phyloP scores from a whole-genome alignment of 2,797 vertebrate species.

The Brachymystax lenok region DNA sequence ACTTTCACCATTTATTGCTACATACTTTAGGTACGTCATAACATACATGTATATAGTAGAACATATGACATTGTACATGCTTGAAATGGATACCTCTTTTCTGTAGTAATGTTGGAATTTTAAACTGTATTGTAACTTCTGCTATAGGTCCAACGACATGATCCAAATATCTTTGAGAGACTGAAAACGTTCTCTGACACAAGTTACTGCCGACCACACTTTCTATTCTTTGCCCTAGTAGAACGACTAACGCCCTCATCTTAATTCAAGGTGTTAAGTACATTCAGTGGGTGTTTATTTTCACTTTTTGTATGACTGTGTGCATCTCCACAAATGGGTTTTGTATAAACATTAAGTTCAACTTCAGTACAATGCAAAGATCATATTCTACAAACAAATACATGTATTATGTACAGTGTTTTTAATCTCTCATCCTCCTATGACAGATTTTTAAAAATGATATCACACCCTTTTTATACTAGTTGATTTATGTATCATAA shows the following conservation, averaged over 20 bases:
- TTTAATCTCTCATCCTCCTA: constrained; percentile 68
- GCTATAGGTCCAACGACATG: constrained; percentile 39
- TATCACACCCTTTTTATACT: constrained; percentile 70
- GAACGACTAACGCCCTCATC: constrained; percentile 26
- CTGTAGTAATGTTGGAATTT: constrained; percentile 59
- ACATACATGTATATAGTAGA: constrained; percentile 64
- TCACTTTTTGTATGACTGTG: constrained; percentile 34
- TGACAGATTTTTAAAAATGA: constrained; percentile 70
- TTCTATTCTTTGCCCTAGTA: constrained; percentile 6
- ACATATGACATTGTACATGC: constrained; percentile 60
- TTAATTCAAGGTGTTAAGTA: constrained; percentile 29
- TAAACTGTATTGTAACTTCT: constrained; percentile 44
- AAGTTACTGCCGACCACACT: constrained; percentile 53
- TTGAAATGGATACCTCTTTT: constrained; percentile 75
- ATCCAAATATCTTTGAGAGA: constrained; percentile 34
- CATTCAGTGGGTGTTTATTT: constrained; percentile 32
- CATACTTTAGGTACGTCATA: constrained; percentile 59
- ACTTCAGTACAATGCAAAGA: constrained; percentile 67
- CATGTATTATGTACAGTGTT: constrained; percentile 70
- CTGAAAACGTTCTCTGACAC: constrained; percentile 35
- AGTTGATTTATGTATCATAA: constrained; percentile 64
- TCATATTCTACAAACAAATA: constrained; percentile 31
- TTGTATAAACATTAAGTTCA: constrained; percentile 50
- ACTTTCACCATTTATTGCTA: constrained; percentile 72
- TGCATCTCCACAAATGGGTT: constrained; percentile 45